These are phyloP conservation scores for Pocota personata DNA, from an alignment of 2,888 invertebrate genomes.

Conservation along the genomic window DNA sequence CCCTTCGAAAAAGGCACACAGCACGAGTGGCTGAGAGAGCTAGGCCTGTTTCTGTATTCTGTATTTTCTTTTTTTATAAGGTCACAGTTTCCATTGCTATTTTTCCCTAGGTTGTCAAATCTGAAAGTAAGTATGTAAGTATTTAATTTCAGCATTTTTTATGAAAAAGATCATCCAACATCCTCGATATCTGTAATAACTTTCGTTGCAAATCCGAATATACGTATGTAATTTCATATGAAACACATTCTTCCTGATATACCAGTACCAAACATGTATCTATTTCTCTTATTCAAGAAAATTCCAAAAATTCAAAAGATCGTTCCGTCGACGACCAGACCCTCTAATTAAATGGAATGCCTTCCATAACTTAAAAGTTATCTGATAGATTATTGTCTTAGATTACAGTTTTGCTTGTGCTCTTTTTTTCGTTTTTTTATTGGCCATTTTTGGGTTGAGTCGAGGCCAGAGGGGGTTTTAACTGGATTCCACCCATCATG, in stretches of 20 bases:
- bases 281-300: neutral
- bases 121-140: no score
- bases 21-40: no score
- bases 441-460: slow-evolving; percentile 43
- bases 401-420: slow-evolving; percentile 57
- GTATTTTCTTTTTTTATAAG: no score
- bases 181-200: no score
- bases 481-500: slow-evolving; percentile 43
- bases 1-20: no score
- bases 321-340: slow-evolving; percentile 1
- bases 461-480: slow-evolving; percentile 24
- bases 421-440: slow-evolving; percentile 49
- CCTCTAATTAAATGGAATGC: slow-evolving; percentile 58
- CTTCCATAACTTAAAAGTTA: slow-evolving; percentile 52
- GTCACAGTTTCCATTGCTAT: no score
- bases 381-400: slow-evolving; percentile 51
- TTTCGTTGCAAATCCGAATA: no score
- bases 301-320: slow-evolving; percentile 18
- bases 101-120: no score
- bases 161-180: no score
- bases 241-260: neutral
- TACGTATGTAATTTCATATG: no score
- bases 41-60: no score
- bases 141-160: no score
- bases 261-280: neutral